A percentile compares a stretch with the other conserved stretches of the same genome.
Evolutionary conservation across 2,797 vertebrate species (phyloP).

Genomic region (Pteropus rufus): DNA sequence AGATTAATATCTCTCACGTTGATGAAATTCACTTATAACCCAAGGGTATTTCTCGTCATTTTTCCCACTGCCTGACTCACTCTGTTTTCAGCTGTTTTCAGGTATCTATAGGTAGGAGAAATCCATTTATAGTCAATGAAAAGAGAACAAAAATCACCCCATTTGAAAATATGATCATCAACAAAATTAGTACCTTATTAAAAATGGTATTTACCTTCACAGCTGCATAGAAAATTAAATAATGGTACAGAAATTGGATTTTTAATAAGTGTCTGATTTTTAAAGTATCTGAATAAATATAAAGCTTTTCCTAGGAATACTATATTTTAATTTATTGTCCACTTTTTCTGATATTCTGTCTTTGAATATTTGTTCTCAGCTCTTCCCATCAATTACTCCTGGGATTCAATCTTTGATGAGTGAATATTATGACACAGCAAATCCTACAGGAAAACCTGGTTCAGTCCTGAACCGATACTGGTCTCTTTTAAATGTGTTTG

Average conservation of each 20-base stretch:
- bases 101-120: background rate
- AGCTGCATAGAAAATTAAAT: background rate
- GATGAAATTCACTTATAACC: background rate
- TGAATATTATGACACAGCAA: constrained; percentile 77
- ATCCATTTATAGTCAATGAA: background rate
- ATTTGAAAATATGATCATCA: background rate
- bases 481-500: constrained; percentile 80
- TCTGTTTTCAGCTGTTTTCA: background rate
- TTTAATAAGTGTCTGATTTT: background rate
- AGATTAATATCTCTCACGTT: background rate
- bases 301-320: background rate
- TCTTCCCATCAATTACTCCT: constrained; percentile 84
- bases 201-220: background rate
- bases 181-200: background rate
- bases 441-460: constrained; percentile 59
- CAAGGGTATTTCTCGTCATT: background rate
- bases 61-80: background rate
- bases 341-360: background rate
- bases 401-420: constrained; percentile 72
- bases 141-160: background rate
- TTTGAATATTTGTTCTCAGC: constrained; percentile 81
- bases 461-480: constrained; percentile 75
- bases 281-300: background rate
- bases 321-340: constrained; percentile 5
- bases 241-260: background rate